Base-by-base conservation (phyloP, 2,888 invertebrate species). In the Halocaridina rubra region DNA sequence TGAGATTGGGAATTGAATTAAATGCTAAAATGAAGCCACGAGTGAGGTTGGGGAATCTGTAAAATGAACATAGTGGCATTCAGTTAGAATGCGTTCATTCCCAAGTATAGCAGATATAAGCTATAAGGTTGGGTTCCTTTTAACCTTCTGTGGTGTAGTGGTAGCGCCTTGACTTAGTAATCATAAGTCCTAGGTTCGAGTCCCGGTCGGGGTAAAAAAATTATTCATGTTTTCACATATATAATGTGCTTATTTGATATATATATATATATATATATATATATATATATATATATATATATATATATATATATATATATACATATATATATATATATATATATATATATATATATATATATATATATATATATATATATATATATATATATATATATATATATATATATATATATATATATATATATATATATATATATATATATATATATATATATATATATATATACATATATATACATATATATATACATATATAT, bases 331-430 rank as follows among this genome's bases (percentile, higher is more conserved):
- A 64, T 64, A 4, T 64, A 64, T 7, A 64, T 64, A 64, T 64
- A 7, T 4, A 64, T 64, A 64, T 64, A 64, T 64, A 4, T 64
- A 64, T 29, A 64, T 64, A 0, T 64, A 64, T 64, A 64, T 64
- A 22, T 64, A n/a, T 7, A 22, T 64, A 67, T 1, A 67, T 24
- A 24, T 67, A 27, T 67, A 67, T 67, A 22, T 67, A 27, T 67
- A 67, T 27, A 67, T 67, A 67, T 67, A 29, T 67, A 67, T 67
- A 29, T 53, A 74, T 53, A 74, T 27, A 74, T 53, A 74, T 53
- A 74, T 53, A 74, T 53, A 46, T 53, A 46, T 53, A 46, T 53
- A 74, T 53, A 39, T 74, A 39, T 46, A 39, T 74, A 74, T 74
- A 39, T 74, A 74, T 74, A 39, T 29, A 67, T 67, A 22, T 67